Base-by-base conservation (phyloP, 2,888 invertebrate genomes). In the Acanthopleura granulata region DNA sequence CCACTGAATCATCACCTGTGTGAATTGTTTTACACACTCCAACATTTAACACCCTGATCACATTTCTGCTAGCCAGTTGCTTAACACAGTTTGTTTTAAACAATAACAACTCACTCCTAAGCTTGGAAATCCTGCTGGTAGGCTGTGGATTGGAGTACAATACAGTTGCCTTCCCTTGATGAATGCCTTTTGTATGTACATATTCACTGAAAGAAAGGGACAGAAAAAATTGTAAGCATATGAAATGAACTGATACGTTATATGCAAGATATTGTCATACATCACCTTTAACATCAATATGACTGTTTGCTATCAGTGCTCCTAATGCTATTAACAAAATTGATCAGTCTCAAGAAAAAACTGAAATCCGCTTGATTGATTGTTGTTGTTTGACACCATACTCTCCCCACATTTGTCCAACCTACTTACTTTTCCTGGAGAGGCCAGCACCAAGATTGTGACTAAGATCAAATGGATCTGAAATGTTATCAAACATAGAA, bases 381-480 rank as follows among this genome's bases (percentile, higher is more conserved):
- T 40, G 9, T 6, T 40, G 40, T 40, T 40, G 40, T 40, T 40
- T 40, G 40, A 40, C 40, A 40, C 40, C 9, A 9, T 40, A 40
- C 40, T 40, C 40, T 40, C 22, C 3, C 6, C 57, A 57, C 57
- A 57, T 57, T 57, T 57, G 57, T 6, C 22, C 57, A 57, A 57
- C 18, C 57, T 12, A 89, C 91, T 90, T 88, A 93, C 93, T 93
- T 87, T 91, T 92, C 76, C 90, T 87, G 0, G 92, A 91, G 69
- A 93, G 87, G 1, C 92, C 93, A 74, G 91, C 89, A 25, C 93
- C 93, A 61, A 93, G 87, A 84, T 93, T 93, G 83, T 93, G 93
- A 76, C 83, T 89, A 51, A 92, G 86, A 83, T 93, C 92, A 89
- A 93, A 93, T 12, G 93, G 93, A 89, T 93, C 93, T 91, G 82